Evolutionary conservation across 2,888 invertebrate species (phyloP), one percentile per base, ranked within the genome.

Genomic region (Pandemis cinnamomeana): DNA sequence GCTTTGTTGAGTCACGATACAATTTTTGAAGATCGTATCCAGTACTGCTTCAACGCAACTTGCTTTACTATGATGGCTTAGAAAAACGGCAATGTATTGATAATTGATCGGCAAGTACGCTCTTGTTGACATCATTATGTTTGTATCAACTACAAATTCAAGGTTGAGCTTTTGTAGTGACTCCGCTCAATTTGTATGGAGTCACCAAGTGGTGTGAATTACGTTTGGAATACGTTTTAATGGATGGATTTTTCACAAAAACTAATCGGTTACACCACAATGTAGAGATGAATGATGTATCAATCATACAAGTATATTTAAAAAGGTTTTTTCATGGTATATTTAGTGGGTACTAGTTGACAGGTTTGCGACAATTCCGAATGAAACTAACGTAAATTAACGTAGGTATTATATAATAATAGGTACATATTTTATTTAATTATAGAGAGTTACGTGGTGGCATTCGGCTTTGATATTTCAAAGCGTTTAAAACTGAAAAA

Each of bases 201-300:
- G 48, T 53, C 63, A 64, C 60, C 64, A 70, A 70, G 76, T 83
- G 81, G 80, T 86, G 81, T 84, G 80, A 85, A 87, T 85, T 82
- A 83, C 81, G 81, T 83, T 82, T 80, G 78, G 83, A 85, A 84
- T 83, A 73, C 42, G 78, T 75, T 80, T 80, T 81, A 83, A 84
- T 82, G 72, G 64, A 69, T 73, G 60, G 58, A 15, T 69, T 69
- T 64, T 69, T 48, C 3, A 60, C 51, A 60, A 68, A 69, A 60
- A 71, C 63, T 55, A 71, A 64, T 70, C 60, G 60, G 60, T 58
- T 68, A 46, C 3, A 60, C n/a, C 64, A 60, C 48, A 20, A 46
- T 48, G 63, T 27, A n/a, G 51, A 46, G 63, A 51, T 69, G 64
- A 63, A 11, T 64, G 73, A 73, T 53, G 60, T 10, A 68, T 72